A percentile compares a stretch with the other conserved stretches of the same genome.
Evolutionary conservation across 30 jellyfish, hydroid and myxozoan species (phyloP).

Genomic region (Aurelia aurita complex sp. Pacific): DNA sequence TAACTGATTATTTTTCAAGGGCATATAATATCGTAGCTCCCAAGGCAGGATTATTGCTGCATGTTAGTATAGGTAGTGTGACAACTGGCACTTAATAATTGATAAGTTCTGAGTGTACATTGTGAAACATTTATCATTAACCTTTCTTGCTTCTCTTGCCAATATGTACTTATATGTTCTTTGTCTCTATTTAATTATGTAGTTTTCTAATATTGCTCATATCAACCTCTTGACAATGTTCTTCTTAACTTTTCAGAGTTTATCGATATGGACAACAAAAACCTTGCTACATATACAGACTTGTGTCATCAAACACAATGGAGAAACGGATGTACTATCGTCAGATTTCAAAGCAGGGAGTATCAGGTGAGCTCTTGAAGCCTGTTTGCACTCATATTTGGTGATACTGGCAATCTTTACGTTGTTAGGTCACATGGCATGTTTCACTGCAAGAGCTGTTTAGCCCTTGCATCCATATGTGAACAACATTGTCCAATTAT

Average conservation of each 20-base stretch:
- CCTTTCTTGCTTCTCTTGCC: too few relatives aligned
- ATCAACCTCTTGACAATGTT: background rate
- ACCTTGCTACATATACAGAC: conserved; percentile 84
- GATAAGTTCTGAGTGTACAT: too few relatives aligned
- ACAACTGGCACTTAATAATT: too few relatives aligned
- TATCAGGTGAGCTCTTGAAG: conserved; percentile 61
- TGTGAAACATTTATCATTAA: too few relatives aligned
- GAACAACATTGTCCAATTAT: too few relatives aligned
- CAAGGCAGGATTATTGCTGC: too few relatives aligned
- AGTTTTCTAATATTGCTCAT: background rate
- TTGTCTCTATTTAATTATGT: background rate
- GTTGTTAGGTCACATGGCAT: background rate
- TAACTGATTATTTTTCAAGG: too few relatives aligned
- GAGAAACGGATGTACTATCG: conserved; percentile 88
- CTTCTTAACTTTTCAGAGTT: conserved; percentile 30
- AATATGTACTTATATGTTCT: background rate
- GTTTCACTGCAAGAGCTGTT: background rate
- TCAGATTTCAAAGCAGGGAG: conserved; percentile 92
- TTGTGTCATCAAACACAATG: conserved; percentile 94
- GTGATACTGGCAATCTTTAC: background rate
- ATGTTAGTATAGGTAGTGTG: too few relatives aligned
- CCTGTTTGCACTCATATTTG: background rate
- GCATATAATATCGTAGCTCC: too few relatives aligned
- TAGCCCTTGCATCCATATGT: too few relatives aligned
- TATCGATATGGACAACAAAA: conserved; percentile 91